Base-by-base conservation (phyloP, 2,797 vertebrate species). In the Pseudochromis fuscus region DNA sequence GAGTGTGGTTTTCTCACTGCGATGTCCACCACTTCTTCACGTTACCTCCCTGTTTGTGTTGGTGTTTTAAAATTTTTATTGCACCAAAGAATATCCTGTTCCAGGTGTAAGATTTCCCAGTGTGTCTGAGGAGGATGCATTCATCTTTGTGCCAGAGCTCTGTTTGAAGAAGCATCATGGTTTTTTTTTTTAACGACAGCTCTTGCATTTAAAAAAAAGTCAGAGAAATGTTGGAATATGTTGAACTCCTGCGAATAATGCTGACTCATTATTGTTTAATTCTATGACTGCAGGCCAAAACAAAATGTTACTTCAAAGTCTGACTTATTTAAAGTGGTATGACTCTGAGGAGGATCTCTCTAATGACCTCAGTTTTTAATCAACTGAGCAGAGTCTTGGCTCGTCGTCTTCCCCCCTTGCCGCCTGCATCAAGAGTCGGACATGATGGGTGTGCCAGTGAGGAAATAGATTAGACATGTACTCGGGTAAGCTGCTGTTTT, bases 401-500 rank as follows among this genome's bases (percentile, higher is more conserved):
- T 46, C 10, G 30, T 30, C n/a, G 5, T 5, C 18, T 40, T 0
- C 38, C 7, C 18, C 16, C 33, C 19, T 9, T 9, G 16, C 21
- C 12, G 5, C 10, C 21, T 24, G 12, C 21, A 15, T 25, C 23
- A 21, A 27, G 35, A 45, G 0, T 2, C 19, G 59, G 46, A 12
- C 37, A 25, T 5, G 11, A 9, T 37, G 23, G 37, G 40, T 13
- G 48, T 44, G 58, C 28, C 16, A 27, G 33, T 48, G 21, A 70
- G 60, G 51, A 62, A 46, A 37, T 46, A 5, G n/a, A 51, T 31
- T 24, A 51, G 28, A 28, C 13, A 9, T 56, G 25, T 62, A 12
- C 52, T 59, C 16, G n/a, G 24, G 25, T 45, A 51, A 60, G 66
- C 69, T 15, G 11, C 27, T 49, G 62, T 19, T 60, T 21, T 23